Percentiles rank a stretch among this genome's conserved stretches.
phyloP scores from a whole-genome alignment of 2,113 vertebrate genomes.

The Machaerirhynchus nigripectus region DNA sequence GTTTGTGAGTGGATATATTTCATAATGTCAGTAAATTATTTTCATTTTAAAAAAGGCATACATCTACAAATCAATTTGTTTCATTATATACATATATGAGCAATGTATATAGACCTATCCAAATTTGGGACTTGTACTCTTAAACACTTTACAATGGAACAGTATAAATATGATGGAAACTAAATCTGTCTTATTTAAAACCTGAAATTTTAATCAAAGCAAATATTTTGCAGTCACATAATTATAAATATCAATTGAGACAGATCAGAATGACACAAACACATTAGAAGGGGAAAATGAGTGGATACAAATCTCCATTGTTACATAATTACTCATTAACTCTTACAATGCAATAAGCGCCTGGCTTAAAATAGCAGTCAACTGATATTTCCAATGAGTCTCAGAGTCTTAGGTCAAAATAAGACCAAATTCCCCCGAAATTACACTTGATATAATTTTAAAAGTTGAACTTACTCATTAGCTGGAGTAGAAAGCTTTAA shows the following conservation, averaged over 20 bases:
- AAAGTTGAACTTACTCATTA: conserved; percentile 83
- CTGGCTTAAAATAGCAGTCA: background rate
- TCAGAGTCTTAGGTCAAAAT: background rate
- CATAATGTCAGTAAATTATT: background rate
- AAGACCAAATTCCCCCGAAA: background rate
- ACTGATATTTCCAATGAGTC: background rate
- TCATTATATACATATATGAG: background rate
- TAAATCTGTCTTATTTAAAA: background rate
- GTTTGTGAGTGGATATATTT: background rate
- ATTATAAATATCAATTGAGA: background rate
- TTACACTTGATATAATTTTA: background rate
- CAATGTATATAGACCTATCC: background rate
- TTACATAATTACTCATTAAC: background rate
- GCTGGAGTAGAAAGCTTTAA: conserved; percentile 72
- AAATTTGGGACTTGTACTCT: background rate
- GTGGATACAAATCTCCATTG: background rate
- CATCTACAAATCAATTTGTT: background rate
- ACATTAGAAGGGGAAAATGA: background rate
- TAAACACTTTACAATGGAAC: background rate
- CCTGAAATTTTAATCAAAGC: background rate
- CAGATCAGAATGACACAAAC: background rate
- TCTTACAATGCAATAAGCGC: background rate
- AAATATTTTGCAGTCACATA: background rate
- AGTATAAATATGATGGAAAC: background rate
- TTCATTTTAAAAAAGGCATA: background rate